These are phyloP conservation scores for Atta texana DNA, from an alignment of 1,140 invertebrate species.

Conservation along the genomic window DNA sequence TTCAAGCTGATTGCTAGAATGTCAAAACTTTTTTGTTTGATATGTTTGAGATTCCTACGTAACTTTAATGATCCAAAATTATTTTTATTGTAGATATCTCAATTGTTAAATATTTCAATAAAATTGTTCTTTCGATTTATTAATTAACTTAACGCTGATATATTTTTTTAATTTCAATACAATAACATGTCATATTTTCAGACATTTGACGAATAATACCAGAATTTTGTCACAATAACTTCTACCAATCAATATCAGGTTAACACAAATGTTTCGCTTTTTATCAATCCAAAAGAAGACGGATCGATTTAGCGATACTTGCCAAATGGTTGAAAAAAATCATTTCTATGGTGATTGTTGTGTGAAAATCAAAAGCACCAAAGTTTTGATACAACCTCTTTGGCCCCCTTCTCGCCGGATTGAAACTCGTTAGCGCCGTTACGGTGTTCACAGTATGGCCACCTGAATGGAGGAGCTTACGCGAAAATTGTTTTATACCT, in stretches of 20 bases:
- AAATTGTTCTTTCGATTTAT: no score
- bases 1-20: no score
- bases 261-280: not conserved
- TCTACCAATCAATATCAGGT: not conserved
- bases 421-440: slow-evolving; percentile 72
- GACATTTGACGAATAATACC: not conserved
- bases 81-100: no score
- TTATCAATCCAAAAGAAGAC: not conserved
- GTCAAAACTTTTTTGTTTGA: no score
- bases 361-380: slow-evolving; percentile 53
- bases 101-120: no score
- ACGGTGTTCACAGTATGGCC: slow-evolving; percentile 71
- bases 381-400: slow-evolving; percentile 55
- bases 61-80: no score
- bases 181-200: not conserved
- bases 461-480: slow-evolving; percentile 67
- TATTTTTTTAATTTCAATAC: not conserved
- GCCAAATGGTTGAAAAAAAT: slow-evolving; percentile 29
- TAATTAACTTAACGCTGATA: not conserved
- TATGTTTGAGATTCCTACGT: no score
- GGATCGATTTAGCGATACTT: slow-evolving; percentile 16
- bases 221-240: not conserved
- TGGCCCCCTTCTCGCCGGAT: slow-evolving; percentile 15
- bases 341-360: slow-evolving; percentile 34
- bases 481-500: slow-evolving; percentile 70